A percentile compares a stretch with the other conserved stretches of the same genome.
Evolutionary conservation across 2,113 vertebrate genomes (phyloP).

Genomic region (Heloderma charlesbogerti): DNA sequence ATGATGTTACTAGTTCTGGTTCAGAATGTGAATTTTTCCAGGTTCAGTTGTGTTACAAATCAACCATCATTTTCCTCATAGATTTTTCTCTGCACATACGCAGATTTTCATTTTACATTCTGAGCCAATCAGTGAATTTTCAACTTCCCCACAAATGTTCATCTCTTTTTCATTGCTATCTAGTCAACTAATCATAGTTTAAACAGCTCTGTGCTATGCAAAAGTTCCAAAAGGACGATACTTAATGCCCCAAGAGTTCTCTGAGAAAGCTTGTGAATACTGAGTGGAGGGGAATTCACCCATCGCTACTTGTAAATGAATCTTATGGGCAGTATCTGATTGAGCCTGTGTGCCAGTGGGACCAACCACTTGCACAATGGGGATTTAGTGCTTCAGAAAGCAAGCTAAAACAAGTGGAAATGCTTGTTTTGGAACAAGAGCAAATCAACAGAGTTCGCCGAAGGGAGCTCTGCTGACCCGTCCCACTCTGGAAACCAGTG

Average conservation of each 20-base stretch:
- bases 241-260: not conserved
- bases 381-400: too few species aligned
- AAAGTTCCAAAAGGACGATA: not conserved
- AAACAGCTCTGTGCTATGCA: not conserved
- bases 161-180: not conserved
- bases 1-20: not conserved
- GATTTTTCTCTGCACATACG: not conserved
- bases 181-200: not conserved
- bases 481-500: too few species aligned
- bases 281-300: not conserved
- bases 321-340: too few species aligned
- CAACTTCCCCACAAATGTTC: not conserved
- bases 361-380: too few species aligned
- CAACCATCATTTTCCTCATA: not conserved
- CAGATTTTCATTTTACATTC: not conserved
- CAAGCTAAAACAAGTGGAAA: too few species aligned
- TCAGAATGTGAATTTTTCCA: not conserved
- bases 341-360: too few species aligned
- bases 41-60: not conserved
- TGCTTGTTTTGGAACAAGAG: too few species aligned
- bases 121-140: not conserved
- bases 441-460: too few species aligned
- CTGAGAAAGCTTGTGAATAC: not conserved
- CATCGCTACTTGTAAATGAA: not conserved
- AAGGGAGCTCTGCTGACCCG: too few species aligned